phyloP scores from a whole-genome alignment of 2,888 invertebrate genomes.

The Andrena dorsata region DNA sequence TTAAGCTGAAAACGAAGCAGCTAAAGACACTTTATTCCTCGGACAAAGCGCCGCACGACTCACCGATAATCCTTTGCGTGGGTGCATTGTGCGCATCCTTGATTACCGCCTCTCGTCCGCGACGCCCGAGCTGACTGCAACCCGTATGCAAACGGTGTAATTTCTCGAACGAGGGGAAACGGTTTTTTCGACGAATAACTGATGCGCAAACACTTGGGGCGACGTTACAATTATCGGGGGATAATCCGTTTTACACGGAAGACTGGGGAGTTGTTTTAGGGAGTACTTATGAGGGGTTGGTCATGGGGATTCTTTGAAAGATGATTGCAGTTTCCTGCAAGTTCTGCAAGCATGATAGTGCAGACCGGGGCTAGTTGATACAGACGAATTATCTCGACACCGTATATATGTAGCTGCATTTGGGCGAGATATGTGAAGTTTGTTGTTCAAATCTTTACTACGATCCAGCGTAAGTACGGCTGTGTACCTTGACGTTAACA shows the following conservation, averaged over 20 bases:
- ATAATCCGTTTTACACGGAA: not conserved
- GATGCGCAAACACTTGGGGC: not conserved
- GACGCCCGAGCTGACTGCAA: conserved; percentile 9
- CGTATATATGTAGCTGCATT: too few relatives aligned
- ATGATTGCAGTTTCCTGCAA: too few relatives aligned
- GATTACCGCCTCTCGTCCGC: not conserved
- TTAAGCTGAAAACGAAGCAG: conserved; percentile 60
- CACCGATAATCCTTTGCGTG: conserved; percentile 75
- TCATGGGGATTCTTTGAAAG: too few relatives aligned
- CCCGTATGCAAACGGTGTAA: conserved; percentile 5
- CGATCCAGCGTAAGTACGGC: too few relatives aligned
- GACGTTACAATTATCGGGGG: not conserved
- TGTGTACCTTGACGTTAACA: too few relatives aligned
- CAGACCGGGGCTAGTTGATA: too few relatives aligned
- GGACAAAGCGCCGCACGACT: conserved; percentile 72
- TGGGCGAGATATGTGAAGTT: too few relatives aligned
- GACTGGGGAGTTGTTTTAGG: not conserved
- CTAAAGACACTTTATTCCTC: conserved; percentile 71
- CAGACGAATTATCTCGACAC: too few relatives aligned
- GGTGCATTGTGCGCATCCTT: conserved; percentile 20
- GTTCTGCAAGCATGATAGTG: too few relatives aligned
- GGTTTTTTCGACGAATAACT: too few relatives aligned
- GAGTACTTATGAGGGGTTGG: not conserved
- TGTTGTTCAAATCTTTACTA: too few relatives aligned
- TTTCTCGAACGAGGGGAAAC: not conserved